Percentiles rank a stretch among this genome's conserved stretches.
Evolutionary conservation across 2,888 invertebrate species (phyloP).

Genomic region (Eugnorisma glareosa): DNA sequence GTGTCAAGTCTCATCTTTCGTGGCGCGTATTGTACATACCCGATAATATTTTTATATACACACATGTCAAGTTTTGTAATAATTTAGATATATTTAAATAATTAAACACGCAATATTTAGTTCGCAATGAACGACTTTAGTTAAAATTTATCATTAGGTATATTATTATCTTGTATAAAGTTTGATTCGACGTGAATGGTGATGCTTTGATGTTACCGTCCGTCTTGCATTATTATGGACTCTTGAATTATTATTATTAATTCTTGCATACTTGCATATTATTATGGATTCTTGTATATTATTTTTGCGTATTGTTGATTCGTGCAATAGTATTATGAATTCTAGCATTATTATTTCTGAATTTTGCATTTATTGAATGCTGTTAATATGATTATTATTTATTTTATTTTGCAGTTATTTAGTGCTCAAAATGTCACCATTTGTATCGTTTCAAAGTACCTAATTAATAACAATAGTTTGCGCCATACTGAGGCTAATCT

Average conservation of each 20-base stretch:
- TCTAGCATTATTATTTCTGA: neutral
- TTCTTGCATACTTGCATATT: conserved; percentile 23
- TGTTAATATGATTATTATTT: neutral
- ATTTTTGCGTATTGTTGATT: neutral
- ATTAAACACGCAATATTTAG: conserved; percentile 62
- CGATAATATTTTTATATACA: conserved; percentile 43
- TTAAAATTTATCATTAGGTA: conserved; percentile 62
- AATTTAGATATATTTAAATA: conserved; percentile 39
- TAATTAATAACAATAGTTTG: conserved; percentile 41
- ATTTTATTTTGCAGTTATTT: conserved; percentile 20
- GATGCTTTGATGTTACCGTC: conserved; percentile 40
- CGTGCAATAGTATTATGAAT: neutral
- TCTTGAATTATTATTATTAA: conserved; percentile 7
- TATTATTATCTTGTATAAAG: conserved; percentile 32
- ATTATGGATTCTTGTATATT: neutral
- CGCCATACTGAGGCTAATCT: conserved; percentile 54
- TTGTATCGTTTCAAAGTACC: conserved; percentile 34
- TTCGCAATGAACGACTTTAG: conserved; percentile 57
- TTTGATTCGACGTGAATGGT: conserved; percentile 33
- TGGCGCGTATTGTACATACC: too few relatives aligned
- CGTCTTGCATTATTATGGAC: conserved; percentile 9
- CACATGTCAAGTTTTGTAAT: conserved; percentile 40
- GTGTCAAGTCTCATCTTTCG: too few relatives aligned
- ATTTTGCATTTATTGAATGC: conserved; percentile 19
- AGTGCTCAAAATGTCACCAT: conserved; percentile 27